Base-by-base conservation (phyloP, 2,113 vertebrate genomes). In the Paradoxurus hermaphroditus region DNA sequence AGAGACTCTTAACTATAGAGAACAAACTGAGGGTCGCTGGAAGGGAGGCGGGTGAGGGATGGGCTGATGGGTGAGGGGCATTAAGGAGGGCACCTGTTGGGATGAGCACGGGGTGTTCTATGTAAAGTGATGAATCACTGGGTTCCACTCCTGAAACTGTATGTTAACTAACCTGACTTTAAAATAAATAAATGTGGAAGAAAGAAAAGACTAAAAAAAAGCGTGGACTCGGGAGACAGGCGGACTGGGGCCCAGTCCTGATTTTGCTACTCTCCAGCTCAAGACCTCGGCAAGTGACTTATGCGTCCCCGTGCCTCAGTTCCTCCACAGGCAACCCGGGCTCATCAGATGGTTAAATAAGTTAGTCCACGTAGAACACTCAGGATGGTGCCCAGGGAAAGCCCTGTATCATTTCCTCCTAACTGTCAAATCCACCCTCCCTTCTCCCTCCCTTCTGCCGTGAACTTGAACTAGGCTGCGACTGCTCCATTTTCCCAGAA, bases 361-460 rank as follows among this genome's bases (percentile, higher is more conserved):
- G 36, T 65, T 36, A 12, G 39, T 7, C 31, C 53, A 14, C 3
- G 1, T 0, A 31, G 36, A 53, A 34, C 12, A 19, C 84, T 36
- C 0, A 12, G 31, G 27, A 14, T 5, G 36, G 21, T 3, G 18
- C 49, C 34, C 15, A 18, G 91, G 0, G 4, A 68, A 27, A 59
- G 41, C 15, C 19, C 41, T 6, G 5, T 39, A n/a, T 1, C 34
- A 29, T 9, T 56, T 63, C n/a, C 56, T 62, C 12, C 67, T 14
- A 12, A 79, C 62, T 25, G 39, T 10, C 36, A 82, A 5, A 7
- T 12, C 39, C 27, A 21, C 12, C 36, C 19, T 73, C 44, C 34
- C 53, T 41, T 7, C 67, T 59, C 39, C 3, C 41, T 46, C 21
- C 13, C 7, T 36, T 72, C 21, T 13, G 21, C 36, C 11, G 18